Evolutionary conservation across 1,140 invertebrate genomes (phyloP).

Genomic region (Sitobion miscanthi): DNA sequence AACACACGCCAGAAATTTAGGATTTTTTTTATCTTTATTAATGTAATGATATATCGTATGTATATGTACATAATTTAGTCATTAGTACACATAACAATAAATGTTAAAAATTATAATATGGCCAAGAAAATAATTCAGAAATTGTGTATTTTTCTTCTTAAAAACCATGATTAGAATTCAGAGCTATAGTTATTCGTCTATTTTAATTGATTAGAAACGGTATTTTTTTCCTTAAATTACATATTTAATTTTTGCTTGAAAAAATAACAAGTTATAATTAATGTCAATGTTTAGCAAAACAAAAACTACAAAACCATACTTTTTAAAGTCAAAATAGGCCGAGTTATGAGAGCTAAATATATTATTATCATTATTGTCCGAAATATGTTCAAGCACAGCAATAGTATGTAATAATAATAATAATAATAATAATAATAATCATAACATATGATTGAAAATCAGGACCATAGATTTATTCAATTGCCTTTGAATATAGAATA

Average conservation of each 20-base stretch:
- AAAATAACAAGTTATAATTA: no score
- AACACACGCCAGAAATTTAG: neutral
- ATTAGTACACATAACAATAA: neutral
- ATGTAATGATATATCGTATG: neutral
- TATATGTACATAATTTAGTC: neutral
- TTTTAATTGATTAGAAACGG: neutral
- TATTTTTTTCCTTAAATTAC: neutral
- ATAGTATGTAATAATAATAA: neutral
- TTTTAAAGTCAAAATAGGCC: neutral
- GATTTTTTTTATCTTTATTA: neutral
- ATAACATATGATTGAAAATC: neutral
- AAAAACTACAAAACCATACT: neutral
- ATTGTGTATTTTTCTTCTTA: neutral
- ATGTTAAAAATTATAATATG: no score
- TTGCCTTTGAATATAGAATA: neutral
- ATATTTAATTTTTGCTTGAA: no score
- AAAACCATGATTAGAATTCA: neutral
- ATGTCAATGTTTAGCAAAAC: neutral
- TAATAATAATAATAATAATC: neutral
- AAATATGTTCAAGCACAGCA: neutral
- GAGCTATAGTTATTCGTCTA: neutral
- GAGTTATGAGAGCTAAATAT: neutral
- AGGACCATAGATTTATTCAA: neutral
- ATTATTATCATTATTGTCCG: neutral
- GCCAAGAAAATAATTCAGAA: neutral